Evolutionary conservation across 2,888 invertebrate species (phyloP), one percentile per base, ranked within the genome.

Genomic region (Drosophila austrosaltans): DNA sequence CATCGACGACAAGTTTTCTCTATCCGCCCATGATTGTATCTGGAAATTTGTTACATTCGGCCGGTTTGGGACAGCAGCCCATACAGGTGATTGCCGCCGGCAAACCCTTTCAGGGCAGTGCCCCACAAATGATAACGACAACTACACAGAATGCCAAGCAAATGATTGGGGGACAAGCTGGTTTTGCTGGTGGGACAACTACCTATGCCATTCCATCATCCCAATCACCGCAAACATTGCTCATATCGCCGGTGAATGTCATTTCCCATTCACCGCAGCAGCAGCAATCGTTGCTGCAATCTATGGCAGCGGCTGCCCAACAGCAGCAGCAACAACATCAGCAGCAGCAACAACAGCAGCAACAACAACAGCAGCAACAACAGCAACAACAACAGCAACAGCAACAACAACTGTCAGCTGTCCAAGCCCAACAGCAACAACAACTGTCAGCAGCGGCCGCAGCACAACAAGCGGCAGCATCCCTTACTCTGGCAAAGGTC

Each of bases 1-100:
- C 95, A 69, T 87, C 90, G 1, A 71, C 89, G 59, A 71, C 89
- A 60, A 94, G 96, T 2, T 97, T 97, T 89, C 92, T 97, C 60
- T 90, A 97, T 74, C 94, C 96, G 0, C 97, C 96, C 89, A 96
- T 97, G 71, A 92, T 98, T 30, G 96, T 97, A 95, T 96, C 97
- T 0, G 95, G 97, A 1, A 96, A 96, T 91, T 93, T 97, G 6
- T 94, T 97, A 90, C 96, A 91, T 60, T 85, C 90, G 0, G 81
- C 90, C 1, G 89, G 91, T 0, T 66, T 93, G 6, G 92, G 92
- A 0, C 92, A 92, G 69, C 93, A 92, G 73, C 92, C 92, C 10
- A 92, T 93, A 48, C 92, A 97, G 95, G 96, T 97, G 68, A 89
- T 97, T 75, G 95, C 97, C 6, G 95, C 96, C 22, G 95, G 96